These are phyloP conservation scores for Peromyscus californicus DNA, from an alignment of 2,113 vertebrate species.

Conservation along the genomic window DNA sequence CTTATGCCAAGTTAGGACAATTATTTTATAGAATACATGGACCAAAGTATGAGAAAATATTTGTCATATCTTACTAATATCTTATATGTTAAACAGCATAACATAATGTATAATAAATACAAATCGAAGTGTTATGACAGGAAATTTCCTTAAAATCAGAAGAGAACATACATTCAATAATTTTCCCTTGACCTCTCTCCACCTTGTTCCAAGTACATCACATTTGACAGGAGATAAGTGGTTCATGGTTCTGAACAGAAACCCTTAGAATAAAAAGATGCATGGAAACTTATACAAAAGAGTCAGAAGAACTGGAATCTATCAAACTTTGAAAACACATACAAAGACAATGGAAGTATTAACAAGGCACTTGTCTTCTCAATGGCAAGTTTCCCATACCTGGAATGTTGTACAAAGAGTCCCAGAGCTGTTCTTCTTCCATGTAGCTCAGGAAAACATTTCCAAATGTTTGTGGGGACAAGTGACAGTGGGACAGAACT, in stretches of 20 bases:
- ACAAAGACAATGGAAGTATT: constrained; percentile 29
- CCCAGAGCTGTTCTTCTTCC: constrained; percentile 93
- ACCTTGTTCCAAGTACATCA: neutral
- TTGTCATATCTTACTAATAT: constrained; percentile 6
- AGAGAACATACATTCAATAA: neutral
- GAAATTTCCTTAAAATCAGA: neutral
- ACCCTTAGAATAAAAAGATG: neutral
- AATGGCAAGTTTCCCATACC: constrained; percentile 87
- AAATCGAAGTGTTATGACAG: constrained; percentile 30
- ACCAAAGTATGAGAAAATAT: neutral
- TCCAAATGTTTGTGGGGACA: constrained; percentile 92
- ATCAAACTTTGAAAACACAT: constrained; percentile 51
- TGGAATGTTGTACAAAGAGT: constrained; percentile 91
- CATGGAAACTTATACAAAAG: constrained; percentile 22
- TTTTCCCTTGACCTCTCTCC: neutral
- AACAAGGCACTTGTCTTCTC: constrained; percentile 38
- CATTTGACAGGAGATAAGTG: constrained; percentile 27
- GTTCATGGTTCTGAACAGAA: neutral
- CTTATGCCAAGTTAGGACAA: neutral
- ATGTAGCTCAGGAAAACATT: constrained; percentile 92
- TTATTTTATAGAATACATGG: constrained; percentile 35
- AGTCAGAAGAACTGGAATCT: constrained; percentile 12
- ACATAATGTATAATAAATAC: constrained; percentile 21
- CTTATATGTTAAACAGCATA: constrained; percentile 12
- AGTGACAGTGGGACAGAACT: constrained; percentile 90